Conservation (phyloP, 53 echinoderm and acorn worm species). For the Echinometra lucunter region DNA sequence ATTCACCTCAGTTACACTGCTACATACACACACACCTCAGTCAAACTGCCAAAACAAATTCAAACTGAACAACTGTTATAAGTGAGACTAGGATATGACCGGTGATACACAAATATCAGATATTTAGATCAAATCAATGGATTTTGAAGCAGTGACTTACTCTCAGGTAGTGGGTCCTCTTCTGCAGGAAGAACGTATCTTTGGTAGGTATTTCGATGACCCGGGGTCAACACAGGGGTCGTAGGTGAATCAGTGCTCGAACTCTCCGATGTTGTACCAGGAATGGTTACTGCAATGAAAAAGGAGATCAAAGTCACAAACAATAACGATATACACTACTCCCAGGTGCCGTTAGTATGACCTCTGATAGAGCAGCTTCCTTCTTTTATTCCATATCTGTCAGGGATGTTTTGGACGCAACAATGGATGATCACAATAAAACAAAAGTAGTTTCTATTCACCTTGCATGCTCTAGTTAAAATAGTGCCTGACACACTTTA, state of each 20-base stretch:
- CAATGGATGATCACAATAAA: not conserved
- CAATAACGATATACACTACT: not conserved
- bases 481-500: not conserved
- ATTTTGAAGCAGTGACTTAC: slow-evolving; percentile 73
- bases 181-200: slow-evolving; percentile 85
- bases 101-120: no score
- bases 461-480: not conserved
- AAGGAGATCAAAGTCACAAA: not conserved
- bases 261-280: slow-evolving; percentile 77
- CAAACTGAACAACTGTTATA: no score
- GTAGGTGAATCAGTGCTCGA: slow-evolving; percentile 85
- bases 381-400: not conserved
- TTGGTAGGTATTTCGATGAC: slow-evolving; percentile 91
- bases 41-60: no score
- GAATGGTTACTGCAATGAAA: slow-evolving; percentile 77
- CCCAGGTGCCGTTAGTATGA: not conserved
- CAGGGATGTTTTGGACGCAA: not conserved
- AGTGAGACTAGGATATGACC: no score
- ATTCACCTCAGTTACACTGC: no score
- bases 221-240: slow-evolving; percentile 92
- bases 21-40: no score
- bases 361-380: not conserved
- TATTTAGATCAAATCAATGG: not conserved
- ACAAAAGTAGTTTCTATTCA: not conserved
- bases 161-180: slow-evolving; percentile 91